These are phyloP conservation scores for Bambusicola thoracicus DNA, from an alignment of 2,113 vertebrate species.

Conservation along the genomic window DNA sequence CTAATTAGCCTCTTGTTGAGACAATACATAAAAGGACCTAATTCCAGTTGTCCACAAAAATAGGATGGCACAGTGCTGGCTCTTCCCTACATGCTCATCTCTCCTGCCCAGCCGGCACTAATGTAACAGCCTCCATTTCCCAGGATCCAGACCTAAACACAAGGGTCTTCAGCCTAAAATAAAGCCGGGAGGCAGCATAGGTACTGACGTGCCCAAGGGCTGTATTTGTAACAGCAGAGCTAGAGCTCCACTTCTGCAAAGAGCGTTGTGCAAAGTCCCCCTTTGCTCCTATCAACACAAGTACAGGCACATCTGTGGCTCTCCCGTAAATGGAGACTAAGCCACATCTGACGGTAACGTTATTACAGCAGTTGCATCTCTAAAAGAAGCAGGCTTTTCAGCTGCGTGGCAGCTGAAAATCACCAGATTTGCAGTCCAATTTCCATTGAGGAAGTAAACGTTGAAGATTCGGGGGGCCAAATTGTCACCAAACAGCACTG, in stretches of 20 bases:
- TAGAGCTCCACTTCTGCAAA: background rate
- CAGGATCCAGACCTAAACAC: background rate
- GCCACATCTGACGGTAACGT: background rate
- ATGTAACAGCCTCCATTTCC: background rate
- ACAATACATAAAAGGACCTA: constrained; percentile 9
- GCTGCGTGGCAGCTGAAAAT: background rate
- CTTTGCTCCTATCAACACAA: accelerated
- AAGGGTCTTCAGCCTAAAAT: background rate
- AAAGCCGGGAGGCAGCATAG: background rate
- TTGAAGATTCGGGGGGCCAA: background rate
- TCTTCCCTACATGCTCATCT: accelerated
- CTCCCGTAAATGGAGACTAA: accelerated
- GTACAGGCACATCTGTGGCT: accelerated
- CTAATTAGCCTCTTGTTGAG: constrained; percentile 66
- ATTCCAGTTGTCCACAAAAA: background rate
- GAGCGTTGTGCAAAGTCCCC: accelerated
- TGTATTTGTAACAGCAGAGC: background rate
- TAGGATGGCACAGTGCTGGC: background rate
- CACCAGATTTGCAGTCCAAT: background rate
- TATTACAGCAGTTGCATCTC: background rate
- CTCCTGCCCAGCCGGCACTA: accelerated
- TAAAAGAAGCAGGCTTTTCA: background rate
- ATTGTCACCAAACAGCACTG: background rate
- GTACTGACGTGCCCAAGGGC: background rate
- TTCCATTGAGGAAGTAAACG: background rate